Percentiles rank a stretch among this genome's conserved stretches.
phyloP scores from a whole-genome alignment of 2,797 vertebrate species.

The Taenioides sp. region DNA sequence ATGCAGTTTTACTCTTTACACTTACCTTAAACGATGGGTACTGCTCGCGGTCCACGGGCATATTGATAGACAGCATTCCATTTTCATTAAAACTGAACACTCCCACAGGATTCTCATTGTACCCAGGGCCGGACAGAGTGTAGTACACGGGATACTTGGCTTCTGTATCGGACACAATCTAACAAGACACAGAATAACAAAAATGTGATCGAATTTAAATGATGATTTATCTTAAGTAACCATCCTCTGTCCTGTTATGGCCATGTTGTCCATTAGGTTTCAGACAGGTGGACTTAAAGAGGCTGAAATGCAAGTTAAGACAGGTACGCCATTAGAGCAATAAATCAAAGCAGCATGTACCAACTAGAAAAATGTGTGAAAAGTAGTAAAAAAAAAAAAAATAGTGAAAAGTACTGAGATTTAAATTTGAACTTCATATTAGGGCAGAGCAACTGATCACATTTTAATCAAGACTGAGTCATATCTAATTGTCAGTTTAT shows the following conservation, averaged over 20 bases:
- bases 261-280: not conserved
- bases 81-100: conserved; percentile 25
- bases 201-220: not conserved
- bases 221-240: not conserved
- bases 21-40: conserved; percentile 47
- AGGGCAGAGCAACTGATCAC: no score
- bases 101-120: not conserved
- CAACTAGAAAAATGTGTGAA: not conserved
- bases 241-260: not conserved
- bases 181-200: not conserved
- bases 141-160: conserved; percentile 14
- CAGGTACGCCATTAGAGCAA: not conserved
- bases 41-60: conserved; percentile 59
- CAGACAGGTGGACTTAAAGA: no score
- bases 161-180: conserved; percentile 63
- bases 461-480: no score
- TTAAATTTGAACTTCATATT: no score
- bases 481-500: no score
- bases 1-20: not conserved
- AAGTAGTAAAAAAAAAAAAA: not conserved
- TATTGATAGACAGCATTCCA: conserved; percentile 41
- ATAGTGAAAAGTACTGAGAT: no score
- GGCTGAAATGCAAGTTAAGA: not conserved
- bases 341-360: not conserved
- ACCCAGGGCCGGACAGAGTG: conserved; percentile 57